Evolutionary conservation across 2,888 invertebrate species (phyloP).

Genomic region (Ptycholaimellus sp.): DNA sequence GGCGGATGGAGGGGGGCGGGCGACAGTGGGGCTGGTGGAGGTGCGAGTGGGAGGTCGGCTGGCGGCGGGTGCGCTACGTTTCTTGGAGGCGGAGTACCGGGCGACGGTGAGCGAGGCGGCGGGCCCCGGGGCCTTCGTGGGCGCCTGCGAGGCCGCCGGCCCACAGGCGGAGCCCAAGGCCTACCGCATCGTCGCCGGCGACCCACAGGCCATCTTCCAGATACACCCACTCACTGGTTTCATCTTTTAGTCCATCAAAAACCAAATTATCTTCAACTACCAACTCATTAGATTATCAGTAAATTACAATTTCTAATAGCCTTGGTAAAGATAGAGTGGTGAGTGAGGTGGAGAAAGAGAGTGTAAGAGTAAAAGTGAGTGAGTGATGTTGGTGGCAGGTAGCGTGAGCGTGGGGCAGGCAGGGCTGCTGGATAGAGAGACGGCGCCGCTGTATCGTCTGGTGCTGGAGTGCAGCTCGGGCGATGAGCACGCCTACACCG

Average conservation of each 20-base stretch:
- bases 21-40: too few relatives aligned
- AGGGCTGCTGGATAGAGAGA: neutral
- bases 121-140: neutral
- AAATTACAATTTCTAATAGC: neutral
- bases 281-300: too few relatives aligned
- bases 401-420: neutral
- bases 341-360: neutral
- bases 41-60: too few relatives aligned
- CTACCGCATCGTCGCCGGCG: constrained; percentile 5
- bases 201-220: neutral
- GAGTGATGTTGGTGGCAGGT: neutral
- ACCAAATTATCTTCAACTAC: too few relatives aligned
- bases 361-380: neutral
- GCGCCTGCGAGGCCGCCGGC: neutral
- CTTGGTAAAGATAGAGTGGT: neutral
- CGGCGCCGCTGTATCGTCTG: too few relatives aligned
- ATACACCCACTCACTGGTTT: too few relatives aligned
- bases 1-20: too few relatives aligned
- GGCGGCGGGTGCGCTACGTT: neutral
- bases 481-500: too few relatives aligned
- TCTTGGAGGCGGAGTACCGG: neutral
- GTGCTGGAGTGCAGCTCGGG: too few relatives aligned
- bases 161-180: neutral
- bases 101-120: neutral
- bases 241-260: too few relatives aligned